Conservation (phyloP, 2,888 invertebrate species). For the Troides oblongomaculatus region DNA sequence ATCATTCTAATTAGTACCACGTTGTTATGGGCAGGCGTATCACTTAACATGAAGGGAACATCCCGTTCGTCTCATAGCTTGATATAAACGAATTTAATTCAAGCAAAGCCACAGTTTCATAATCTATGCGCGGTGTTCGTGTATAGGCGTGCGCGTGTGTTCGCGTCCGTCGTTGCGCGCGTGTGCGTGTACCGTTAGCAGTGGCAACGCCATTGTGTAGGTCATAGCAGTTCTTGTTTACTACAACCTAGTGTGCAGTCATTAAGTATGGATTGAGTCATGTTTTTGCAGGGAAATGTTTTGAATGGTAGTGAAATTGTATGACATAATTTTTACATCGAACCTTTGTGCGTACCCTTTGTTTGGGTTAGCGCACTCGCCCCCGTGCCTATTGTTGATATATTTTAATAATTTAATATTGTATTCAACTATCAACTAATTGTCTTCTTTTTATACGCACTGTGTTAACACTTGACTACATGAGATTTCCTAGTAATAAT, state of each 20-base stretch:
- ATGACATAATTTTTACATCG: slow-evolving; percentile 3
- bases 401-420: too few species aligned
- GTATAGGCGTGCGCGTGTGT: slow-evolving; percentile 18
- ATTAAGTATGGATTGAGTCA: slow-evolving; percentile 16
- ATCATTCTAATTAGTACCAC: too few species aligned
- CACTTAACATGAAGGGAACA: too few species aligned
- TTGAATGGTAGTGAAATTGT: slow-evolving; percentile 11
- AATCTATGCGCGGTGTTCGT: slow-evolving; percentile 15
- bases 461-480: too few species aligned
- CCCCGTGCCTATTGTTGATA: too few species aligned
- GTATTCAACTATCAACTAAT: too few species aligned
- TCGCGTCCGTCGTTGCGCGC: slow-evolving; percentile 37
- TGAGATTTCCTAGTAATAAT: too few species aligned
- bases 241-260: slow-evolving; percentile 1
- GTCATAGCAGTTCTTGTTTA: slow-evolving; percentile 39
- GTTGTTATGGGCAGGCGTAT: too few species aligned
- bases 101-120: slow-evolving; percentile 15
- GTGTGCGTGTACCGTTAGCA: slow-evolving; percentile 73
- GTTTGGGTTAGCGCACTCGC: neutral
- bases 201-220: slow-evolving; percentile 40
- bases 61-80: too few species aligned
- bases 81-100: slow-evolving; percentile 1
- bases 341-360: neutral
- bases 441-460: too few species aligned
- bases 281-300: slow-evolving; percentile 10